These are phyloP conservation scores for Botrylloides violaceus DNA, from an alignment of 23 tunicate species.

Conservation along the genomic window DNA sequence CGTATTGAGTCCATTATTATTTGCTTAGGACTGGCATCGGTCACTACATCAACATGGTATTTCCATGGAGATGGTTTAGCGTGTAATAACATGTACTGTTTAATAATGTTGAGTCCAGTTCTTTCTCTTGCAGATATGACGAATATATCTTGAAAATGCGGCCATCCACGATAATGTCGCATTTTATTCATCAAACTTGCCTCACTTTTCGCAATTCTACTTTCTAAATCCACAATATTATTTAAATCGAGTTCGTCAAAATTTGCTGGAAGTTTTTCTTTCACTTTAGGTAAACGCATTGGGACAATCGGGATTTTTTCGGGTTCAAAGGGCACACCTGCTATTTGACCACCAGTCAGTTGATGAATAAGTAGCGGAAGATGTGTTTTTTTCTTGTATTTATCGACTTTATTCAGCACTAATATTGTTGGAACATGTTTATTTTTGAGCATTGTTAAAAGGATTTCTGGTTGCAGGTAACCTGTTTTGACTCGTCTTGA, in stretches of 20 bases:
- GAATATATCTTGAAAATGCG: conserved; percentile 83
- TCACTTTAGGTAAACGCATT: conserved; percentile 13
- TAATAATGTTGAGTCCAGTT: neutral
- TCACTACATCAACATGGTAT: conserved; percentile 40
- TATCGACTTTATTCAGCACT: conserved; percentile 55
- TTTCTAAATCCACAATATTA: conserved; percentile 24
- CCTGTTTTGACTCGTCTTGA: conserved; percentile 38
- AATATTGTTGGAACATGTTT: conserved; percentile 54
- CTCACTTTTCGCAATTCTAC: conserved; percentile 27
- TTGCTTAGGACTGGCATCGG: conserved; percentile 46
- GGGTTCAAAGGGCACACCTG: conserved; percentile 13
- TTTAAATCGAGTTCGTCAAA: conserved; percentile 46
- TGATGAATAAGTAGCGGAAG: conserved; percentile 4
- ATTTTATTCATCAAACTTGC: conserved; percentile 44
- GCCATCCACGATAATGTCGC: conserved; percentile 63
- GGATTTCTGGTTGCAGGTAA: conserved; percentile 46
- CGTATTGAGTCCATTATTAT: conserved; percentile 38
- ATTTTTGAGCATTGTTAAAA: conserved; percentile 49
- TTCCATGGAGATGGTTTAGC: conserved; percentile 57
- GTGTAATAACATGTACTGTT: conserved; percentile 27
- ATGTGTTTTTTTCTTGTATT: conserved; percentile 1
- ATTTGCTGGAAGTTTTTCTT: neutral
- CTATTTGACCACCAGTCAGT: conserved; percentile 14
- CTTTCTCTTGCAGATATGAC: conserved; percentile 54
- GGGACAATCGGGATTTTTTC: conserved; percentile 2